Evolutionary conservation across 2,888 invertebrate genomes (phyloP).

Genomic region (Campoplex nolae): DNA sequence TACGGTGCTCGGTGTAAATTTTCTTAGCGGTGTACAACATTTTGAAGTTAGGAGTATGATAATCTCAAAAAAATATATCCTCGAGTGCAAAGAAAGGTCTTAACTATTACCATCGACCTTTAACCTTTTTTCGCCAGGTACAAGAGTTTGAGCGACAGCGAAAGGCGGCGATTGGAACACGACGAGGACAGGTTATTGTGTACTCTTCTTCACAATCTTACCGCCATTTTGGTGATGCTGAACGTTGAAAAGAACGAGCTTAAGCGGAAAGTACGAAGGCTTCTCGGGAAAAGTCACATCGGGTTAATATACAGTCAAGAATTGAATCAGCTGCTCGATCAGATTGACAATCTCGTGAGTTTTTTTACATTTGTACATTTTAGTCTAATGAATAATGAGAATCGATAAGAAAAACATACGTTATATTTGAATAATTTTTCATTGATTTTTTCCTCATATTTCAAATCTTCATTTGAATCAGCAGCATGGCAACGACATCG

Average conservation of each 20-base stretch:
- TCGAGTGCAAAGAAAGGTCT: too few species aligned
- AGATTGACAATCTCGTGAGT: conserved; percentile 96
- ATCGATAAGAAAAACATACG: neutral
- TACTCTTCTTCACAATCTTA: conserved; percentile 97
- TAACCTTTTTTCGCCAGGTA: conserved; percentile 86
- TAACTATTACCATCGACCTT: neutral
- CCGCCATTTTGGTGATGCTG: conserved; percentile 97
- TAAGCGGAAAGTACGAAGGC: conserved; percentile 94
- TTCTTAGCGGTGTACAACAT: too few species aligned
- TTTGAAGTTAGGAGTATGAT: too few species aligned
- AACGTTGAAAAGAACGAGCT: conserved; percentile 94
- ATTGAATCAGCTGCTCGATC: conserved; percentile 97
- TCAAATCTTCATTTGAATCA: conserved; percentile 59
- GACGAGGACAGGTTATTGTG: conserved; percentile 98
- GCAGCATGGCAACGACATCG: conserved; percentile 99
- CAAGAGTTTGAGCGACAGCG: conserved; percentile 95
- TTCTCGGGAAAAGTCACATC: conserved; percentile 99
- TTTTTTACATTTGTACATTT: neutral
- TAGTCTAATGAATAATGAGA: neutral
- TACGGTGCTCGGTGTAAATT: too few species aligned
- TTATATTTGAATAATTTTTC: neutral
- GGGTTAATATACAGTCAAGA: conserved; percentile 99
- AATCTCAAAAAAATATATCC: too few species aligned
- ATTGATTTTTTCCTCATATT: neutral
- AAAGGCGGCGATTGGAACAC: conserved; percentile 97